These are phyloP conservation scores for Chymomyza fuscimana DNA, from an alignment of 2,888 invertebrate species.

Conservation along the genomic window DNA sequence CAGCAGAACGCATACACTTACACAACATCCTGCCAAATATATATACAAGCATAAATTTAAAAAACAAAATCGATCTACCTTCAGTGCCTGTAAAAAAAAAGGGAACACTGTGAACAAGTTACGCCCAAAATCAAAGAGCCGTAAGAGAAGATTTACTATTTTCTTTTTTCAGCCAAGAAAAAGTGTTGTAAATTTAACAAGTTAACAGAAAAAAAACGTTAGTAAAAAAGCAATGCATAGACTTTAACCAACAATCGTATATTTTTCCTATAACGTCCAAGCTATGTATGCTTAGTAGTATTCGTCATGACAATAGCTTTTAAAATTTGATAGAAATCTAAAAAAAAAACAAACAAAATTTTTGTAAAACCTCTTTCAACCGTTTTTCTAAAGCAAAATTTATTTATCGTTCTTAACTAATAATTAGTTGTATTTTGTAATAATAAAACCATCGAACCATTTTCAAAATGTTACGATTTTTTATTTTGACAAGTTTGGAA, in stretches of 20 bases:
- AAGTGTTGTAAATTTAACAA: slow-evolving; percentile 66
- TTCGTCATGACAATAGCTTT: slow-evolving; percentile 60
- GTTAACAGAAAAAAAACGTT: slow-evolving; percentile 12
- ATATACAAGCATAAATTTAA: slow-evolving; percentile 15
- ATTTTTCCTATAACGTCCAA: neutral
- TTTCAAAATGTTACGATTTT: slow-evolving; percentile 43
- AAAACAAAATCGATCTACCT: slow-evolving; percentile 1
- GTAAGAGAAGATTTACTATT: neutral
- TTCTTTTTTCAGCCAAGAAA: slow-evolving; percentile 21
- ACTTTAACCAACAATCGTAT: slow-evolving; percentile 41
- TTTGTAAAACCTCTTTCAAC: neutral
- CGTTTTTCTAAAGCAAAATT: neutral
- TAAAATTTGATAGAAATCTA: slow-evolving; percentile 28
- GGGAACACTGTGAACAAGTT: slow-evolving; percentile 57
- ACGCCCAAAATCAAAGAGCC: slow-evolving; percentile 48
- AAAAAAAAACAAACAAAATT: neutral
- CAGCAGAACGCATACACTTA: slow-evolving; percentile 25
- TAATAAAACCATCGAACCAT: slow-evolving; percentile 55
- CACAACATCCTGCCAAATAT: slow-evolving; percentile 67
- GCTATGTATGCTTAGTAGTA: neutral
- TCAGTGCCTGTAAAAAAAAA: slow-evolving; percentile 28
- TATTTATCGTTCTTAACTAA: slow-evolving; percentile 62
- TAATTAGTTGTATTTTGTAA: slow-evolving; percentile 67
- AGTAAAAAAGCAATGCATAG: slow-evolving; percentile 43
- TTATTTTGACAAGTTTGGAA: slow-evolving; percentile 28